Conservation (phyloP, 1,140 invertebrate species). For the Triops cancriformis region DNA sequence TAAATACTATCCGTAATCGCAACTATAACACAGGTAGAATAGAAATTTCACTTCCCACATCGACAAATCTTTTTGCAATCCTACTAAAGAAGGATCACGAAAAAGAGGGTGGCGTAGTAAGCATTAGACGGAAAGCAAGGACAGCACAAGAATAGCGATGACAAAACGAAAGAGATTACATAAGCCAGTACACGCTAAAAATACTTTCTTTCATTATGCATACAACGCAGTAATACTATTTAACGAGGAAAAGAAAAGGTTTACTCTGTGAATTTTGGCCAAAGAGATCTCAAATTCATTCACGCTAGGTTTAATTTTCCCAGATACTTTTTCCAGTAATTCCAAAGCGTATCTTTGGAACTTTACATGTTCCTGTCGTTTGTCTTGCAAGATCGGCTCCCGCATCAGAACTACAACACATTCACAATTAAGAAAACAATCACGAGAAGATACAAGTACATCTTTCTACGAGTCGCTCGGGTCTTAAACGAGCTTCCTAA, state of each 20-base stretch:
- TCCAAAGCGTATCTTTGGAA: constrained; percentile 93
- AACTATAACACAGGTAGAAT: no score
- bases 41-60: no score
- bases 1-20: background rate
- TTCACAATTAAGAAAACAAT: no score
- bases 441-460: no score
- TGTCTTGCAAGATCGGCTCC: constrained; percentile 88
- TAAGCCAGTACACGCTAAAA: background rate
- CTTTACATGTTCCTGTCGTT: constrained; percentile 83
- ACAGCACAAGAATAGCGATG: no score
- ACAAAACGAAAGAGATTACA: constrained; percentile 14
- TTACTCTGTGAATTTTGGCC: constrained; percentile 68
- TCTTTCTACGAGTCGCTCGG: no score
- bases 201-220: background rate
- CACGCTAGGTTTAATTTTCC: constrained; percentile 73
- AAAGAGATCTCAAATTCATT: constrained; percentile 67
- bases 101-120: no score
- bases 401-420: constrained; percentile 69
- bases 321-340: constrained; percentile 81
- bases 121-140: no score
- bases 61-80: no score
- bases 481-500: no score
- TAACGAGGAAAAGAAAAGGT: constrained; percentile 24
- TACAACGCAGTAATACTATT: constrained; percentile 20
- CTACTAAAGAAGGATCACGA: no score